Conservation (phyloP, 2,797 vertebrate species). For the Rhodeus uyekii region DNA sequence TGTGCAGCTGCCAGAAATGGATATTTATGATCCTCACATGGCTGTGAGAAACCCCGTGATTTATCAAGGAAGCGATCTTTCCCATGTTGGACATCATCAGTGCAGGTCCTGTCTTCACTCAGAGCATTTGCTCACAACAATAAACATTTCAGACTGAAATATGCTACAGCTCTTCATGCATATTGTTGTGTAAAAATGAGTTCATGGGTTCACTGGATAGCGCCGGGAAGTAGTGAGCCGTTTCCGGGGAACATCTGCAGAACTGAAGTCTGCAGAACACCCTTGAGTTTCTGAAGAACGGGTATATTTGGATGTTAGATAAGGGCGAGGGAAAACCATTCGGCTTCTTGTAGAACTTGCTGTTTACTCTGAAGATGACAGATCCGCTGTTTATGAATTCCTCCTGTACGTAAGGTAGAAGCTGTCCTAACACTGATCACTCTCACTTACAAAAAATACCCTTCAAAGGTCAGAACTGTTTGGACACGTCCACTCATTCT, state of each 20-base stretch:
- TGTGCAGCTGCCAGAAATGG: not conserved
- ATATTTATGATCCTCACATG: conserved; percentile 25
- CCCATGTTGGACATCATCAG: conserved; percentile 1
- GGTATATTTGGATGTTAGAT: not conserved
- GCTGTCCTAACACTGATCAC: conserved; percentile 3
- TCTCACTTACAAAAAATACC: not conserved
- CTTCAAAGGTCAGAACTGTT: not conserved
- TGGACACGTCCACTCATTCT: not conserved
- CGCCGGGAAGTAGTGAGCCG: not conserved
- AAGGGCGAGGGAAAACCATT: not conserved
- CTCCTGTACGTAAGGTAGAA: not conserved
- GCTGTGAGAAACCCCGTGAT: conserved; percentile 17
- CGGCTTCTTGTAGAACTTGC: not conserved
- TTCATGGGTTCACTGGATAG: not conserved
- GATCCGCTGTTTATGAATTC: conserved; percentile 6
- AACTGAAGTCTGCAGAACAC: not conserved
- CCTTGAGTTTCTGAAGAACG: not conserved
- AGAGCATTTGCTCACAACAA: conserved; percentile 6
- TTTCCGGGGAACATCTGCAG: not conserved
- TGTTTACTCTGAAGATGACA: conserved; percentile 11
- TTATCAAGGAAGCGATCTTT: conserved; percentile 11
- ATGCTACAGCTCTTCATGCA: not conserved
- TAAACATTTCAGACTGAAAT: conserved; percentile 10
- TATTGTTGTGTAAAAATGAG: not conserved
- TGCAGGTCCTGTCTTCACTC: conserved; percentile 12